Percentiles rank a stretch among this genome's conserved stretches.
These are phyloP conservation scores for Bostrychus sinensis DNA, from an alignment of 2,113 vertebrate genomes.

Conservation along the genomic window DNA sequence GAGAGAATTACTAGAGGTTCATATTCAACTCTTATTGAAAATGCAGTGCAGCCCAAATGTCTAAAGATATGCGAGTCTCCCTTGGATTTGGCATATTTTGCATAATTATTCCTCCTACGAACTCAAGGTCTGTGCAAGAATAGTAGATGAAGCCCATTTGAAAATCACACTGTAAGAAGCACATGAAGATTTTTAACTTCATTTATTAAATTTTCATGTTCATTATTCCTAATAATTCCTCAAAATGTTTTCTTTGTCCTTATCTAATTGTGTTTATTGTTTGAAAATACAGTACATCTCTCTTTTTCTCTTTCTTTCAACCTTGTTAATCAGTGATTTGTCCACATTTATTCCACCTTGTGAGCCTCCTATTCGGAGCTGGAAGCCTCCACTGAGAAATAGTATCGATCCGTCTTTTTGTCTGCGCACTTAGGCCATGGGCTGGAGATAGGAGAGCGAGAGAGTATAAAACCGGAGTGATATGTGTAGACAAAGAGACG, in stretches of 20 bases:
- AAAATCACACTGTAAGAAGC: conserved; percentile 6
- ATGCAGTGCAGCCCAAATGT: conserved; percentile 3
- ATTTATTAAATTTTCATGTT: background rate
- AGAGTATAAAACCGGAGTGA: background rate
- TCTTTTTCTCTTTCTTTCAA: conserved; percentile 33
- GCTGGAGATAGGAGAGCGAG: conserved; percentile 5
- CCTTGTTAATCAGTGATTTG: conserved; percentile 53
- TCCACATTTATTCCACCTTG: conserved; percentile 57
- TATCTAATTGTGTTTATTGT: background rate
- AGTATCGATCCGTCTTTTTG: conserved; percentile 61
- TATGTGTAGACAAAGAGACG: conserved; percentile 21
- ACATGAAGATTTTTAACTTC: background rate
- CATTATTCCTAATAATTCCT: background rate
- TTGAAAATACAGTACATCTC: conserved; percentile 9
- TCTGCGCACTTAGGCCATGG: conserved; percentile 38
- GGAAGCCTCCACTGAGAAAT: conserved; percentile 50
- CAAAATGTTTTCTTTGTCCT: background rate
- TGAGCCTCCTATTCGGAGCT: conserved; percentile 51
- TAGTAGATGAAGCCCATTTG: conserved; percentile 6
- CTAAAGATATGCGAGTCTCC: background rate
- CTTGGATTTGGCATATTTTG: conserved; percentile 16
- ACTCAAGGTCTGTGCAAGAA: background rate
- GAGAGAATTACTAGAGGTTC: conserved; percentile 6
- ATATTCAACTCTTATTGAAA: conserved; percentile 1
- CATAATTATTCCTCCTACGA: conserved; percentile 13